Conservation (phyloP, 2,113 vertebrate species). For the Tenebrosternarchus preto region DNA sequence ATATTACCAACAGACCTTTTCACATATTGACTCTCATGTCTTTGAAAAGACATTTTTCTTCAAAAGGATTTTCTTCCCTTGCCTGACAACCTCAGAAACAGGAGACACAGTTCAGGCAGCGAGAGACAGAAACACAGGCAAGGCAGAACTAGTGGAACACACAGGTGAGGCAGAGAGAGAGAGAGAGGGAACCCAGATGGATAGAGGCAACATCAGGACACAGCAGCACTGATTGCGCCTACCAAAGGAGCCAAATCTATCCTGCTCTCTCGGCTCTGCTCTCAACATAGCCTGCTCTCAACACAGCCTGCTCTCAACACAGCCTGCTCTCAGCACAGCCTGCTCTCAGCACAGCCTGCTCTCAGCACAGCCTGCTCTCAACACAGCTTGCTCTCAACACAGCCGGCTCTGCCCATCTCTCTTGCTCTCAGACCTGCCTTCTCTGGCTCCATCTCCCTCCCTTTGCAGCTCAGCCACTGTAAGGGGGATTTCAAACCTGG, state of each 20-base stretch:
- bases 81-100: neutral
- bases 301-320: constrained; percentile 3
- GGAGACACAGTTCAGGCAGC: too few relatives aligned
- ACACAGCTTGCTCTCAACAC: constrained; percentile 9
- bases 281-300: too few relatives aligned
- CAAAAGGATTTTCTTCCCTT: neutral
- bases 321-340: neutral
- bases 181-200: neutral
- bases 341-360: constrained; percentile 24
- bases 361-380: constrained; percentile 11
- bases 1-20: constrained; percentile 46
- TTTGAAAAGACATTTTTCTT: constrained; percentile 28
- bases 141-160: too few relatives aligned
- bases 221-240: constrained; percentile 20
- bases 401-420: constrained; percentile 1
- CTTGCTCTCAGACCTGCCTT: neutral
- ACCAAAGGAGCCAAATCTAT: constrained; percentile 24
- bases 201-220: neutral
- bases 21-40: constrained; percentile 41
- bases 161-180: neutral
- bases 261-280: neutral
- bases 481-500: constrained; percentile 27
- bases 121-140: too few relatives aligned
- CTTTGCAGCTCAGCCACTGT: constrained; percentile 29
- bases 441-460: constrained; percentile 13